Base-by-base conservation (phyloP, 30 jellyfish, hydroid and myxozoan genomes). In the Phacellophora camtschatica region DNA sequence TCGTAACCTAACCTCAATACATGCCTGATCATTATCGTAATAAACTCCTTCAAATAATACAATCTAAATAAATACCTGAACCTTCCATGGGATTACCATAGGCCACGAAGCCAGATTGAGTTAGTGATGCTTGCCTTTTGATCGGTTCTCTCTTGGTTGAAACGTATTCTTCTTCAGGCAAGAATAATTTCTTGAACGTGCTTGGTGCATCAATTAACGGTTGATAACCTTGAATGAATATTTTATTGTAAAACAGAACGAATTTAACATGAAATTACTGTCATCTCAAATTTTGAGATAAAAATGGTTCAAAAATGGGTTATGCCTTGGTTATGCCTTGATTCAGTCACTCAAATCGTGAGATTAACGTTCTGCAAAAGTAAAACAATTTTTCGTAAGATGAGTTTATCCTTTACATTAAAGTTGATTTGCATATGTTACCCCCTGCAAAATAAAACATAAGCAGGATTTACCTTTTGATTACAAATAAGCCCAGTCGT, bases 191-290 rank as follows among this genome's bases (percentile, higher is more conserved):
- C n/a, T 64, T 59, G 54, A 80, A 66, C 51, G 91, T 35, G 9
- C 23, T 64, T 18, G 91, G 91, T 1, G 81, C 78, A 29, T 80
- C 91, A 51, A 27, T 64, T 19, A 65, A 25, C 4, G 53, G 71
- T n/a, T 34, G 58, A 37, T 39, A 57, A 18, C 79, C 79, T 75
- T 18, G 33, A 33, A 32, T 18, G 4, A 51, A 29, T 29, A 49
- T 39, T 24, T 63, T 29, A 31, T 8, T 22, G 5, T 0, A 36
- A 2, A 29, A 28, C 19, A 27, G 1, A 22, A 22, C 19, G 13
- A 22, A 57, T 57, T 1, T 5, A 7, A 7, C 22, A 15, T 15
- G 45, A 57, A 18, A 29, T 24, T 8, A 12, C 0, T 8, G 66
- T 23, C 30, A 18, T 18, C 23, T 23, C 9, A 51, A n/a, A 18